Evolutionary conservation across 1,140 invertebrate genomes (phyloP).

Genomic region (Hormaphis cornu): DNA sequence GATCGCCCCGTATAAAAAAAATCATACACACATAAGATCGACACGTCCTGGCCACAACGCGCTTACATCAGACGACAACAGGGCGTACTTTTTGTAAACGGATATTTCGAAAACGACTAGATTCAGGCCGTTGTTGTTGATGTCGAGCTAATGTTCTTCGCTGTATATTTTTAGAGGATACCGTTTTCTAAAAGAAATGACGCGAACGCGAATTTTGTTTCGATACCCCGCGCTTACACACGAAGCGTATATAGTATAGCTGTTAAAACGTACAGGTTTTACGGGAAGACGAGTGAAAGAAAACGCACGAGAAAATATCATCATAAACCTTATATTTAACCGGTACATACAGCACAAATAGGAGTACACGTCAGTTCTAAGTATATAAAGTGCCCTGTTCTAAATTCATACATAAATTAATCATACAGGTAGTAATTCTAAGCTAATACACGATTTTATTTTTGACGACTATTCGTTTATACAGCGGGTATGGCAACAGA

Average conservation of each 20-base stretch:
- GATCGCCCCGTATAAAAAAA: no score
- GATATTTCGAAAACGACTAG: no score
- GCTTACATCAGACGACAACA: no score
- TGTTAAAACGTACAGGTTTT: no score
- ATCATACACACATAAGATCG: no score
- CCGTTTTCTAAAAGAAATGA: neutral
- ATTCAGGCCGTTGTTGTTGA: no score
- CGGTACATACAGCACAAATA: constrained; percentile 31
- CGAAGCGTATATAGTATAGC: no score
- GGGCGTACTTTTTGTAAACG: no score
- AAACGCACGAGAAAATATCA: constrained; percentile 3
- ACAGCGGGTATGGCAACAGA: constrained; percentile 22
- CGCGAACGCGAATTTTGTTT: neutral
- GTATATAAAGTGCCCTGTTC: constrained; percentile 30
- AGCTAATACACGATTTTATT: constrained; percentile 23
- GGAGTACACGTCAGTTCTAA: constrained; percentile 32
- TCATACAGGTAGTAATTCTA: no score
- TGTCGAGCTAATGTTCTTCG: no score
- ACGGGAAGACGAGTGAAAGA: neutral
- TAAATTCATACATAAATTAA: constrained; percentile 28
- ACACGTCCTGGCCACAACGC: no score
- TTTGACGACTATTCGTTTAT: constrained; percentile 12
- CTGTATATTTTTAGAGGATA: neutral
- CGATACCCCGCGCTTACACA: no score
- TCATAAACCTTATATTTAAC: constrained; percentile 31